Evolutionary conservation across 2,888 invertebrate species (phyloP), one percentile per base, ranked within the genome.

Genomic region (Torymus texanus): DNA sequence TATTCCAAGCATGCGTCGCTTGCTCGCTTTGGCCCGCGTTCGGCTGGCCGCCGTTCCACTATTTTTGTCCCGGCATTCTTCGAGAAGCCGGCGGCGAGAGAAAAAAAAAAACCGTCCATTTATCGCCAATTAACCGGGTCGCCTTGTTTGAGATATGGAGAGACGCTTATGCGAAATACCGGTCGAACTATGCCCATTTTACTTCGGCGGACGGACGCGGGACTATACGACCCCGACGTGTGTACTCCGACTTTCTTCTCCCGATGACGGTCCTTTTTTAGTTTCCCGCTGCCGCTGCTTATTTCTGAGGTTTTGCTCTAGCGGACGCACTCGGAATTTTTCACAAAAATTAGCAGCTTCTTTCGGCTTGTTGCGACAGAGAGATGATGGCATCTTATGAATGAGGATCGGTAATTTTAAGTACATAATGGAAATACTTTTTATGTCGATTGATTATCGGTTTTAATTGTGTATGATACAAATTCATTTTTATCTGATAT

Each of bases 91-190:
- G 55, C 55, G 16, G n/a, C 61, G 55, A 55, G 58, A 68, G 59
- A 65, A 66, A 75, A 72, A 66, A 75, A 72, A 76, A 80, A 78
- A 71, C 75, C 68, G 73, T 71, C 80, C 75, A 82, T 79, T 83
- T 82, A 80, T 80, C 80, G 79, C 79, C 83, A 83, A 83, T 80
- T 82, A 83, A 83, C 78, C 79, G 70, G 80, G 76, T 80, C 79
- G 79, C 81, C 80, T 83, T 83, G 77, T 80, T 77, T 78, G 80
- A 68, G 68, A 75, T 65, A 67, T 65, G 65, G 63, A 53, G 67
- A 61, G 81, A 80, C 66, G 71, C 72, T 80, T 71, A 74, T 74
- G 78, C 78, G 75, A 80, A 83, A 75, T 82, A 79, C 82, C 74
- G 80, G 81, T 81, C 79, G 72, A 81, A 81, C 79, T 79, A 81